These are phyloP conservation scores for Amblyteles armatorius DNA, from an alignment of 2,888 invertebrate species.

Conservation along the genomic window DNA sequence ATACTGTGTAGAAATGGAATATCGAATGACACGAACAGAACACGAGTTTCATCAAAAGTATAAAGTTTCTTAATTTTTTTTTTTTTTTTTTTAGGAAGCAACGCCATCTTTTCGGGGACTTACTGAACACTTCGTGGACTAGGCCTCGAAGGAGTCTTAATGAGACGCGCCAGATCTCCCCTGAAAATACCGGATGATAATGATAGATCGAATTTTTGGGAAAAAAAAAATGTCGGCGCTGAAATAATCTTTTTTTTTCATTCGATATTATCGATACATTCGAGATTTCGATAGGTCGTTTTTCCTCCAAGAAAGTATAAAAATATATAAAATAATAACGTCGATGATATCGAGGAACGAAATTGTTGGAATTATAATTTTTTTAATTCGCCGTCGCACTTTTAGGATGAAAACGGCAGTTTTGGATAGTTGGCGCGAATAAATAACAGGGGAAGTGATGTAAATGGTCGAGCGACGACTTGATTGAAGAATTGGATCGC, in stretches of 20 bases:
- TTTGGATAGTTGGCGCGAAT: neutral
- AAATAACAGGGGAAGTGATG: neutral
- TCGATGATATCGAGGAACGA: too few species aligned
- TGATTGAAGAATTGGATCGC: slow-evolving; percentile 32
- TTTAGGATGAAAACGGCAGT: neutral
- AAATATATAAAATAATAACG: too few species aligned
- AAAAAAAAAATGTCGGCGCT: neutral
- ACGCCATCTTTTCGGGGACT: slow-evolving; percentile 75
- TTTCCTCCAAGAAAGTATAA: too few species aligned
- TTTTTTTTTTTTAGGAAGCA: slow-evolving; percentile 54
- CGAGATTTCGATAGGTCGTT: too few species aligned
- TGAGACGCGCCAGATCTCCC: slow-evolving; percentile 85
- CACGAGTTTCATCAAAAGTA: slow-evolving; percentile 62
- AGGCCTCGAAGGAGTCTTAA: slow-evolving; percentile 82
- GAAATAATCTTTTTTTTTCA: neutral
- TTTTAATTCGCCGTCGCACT: too few species aligned
- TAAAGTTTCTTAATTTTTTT: neutral
- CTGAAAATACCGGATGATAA: slow-evolving; percentile 85
- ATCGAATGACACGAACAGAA: slow-evolving; percentile 56
- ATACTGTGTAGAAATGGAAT: slow-evolving; percentile 30
- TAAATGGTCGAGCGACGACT: neutral
- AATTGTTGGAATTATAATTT: too few species aligned
- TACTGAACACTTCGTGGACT: slow-evolving; percentile 83
- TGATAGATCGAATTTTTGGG: slow-evolving; percentile 56
- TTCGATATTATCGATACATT: too few species aligned